phyloP scores from a whole-genome alignment of 2,888 invertebrate species.

The Andrena haemorrhoa region DNA sequence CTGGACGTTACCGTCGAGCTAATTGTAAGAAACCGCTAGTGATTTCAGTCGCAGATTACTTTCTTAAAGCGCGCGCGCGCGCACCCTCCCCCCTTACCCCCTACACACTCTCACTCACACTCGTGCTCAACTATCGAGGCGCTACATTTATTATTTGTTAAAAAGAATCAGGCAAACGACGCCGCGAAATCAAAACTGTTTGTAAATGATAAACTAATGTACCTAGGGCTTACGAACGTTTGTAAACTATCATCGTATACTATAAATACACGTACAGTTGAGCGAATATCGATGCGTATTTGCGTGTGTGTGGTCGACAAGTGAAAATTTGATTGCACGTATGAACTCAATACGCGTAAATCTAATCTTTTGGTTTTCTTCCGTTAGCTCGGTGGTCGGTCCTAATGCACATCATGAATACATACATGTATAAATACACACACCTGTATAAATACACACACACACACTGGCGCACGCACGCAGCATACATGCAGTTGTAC shows the following conservation, averaged over 20 bases:
- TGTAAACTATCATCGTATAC: conserved; percentile 24
- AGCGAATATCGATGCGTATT: neutral
- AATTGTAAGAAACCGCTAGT: neutral
- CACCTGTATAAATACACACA: conserved; percentile 5
- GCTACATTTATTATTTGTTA: neutral
- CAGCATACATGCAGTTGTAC: neutral
- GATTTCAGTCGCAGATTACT: neutral
- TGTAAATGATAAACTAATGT: conserved; percentile 38
- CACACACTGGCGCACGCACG: neutral
- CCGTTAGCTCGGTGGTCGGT: no score
- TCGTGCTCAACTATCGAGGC: neutral
- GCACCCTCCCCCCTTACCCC: neutral
- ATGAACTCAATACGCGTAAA: no score
- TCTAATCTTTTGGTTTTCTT: no score
- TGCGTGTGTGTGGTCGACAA: neutral
- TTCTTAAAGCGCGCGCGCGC: neutral
- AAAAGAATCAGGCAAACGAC: neutral
- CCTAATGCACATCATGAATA: neutral
- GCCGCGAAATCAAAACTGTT: conserved; percentile 1
- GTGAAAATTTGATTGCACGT: neutral
- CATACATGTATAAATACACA: neutral
- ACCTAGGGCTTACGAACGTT: conserved; percentile 4
- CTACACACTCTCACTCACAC: neutral
- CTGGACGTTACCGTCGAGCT: conserved; percentile 74
- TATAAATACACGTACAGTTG: conserved; percentile 20